These are phyloP conservation scores for Drosophila sordidula DNA, from an alignment of 2,888 invertebrate genomes.

Conservation along the genomic window DNA sequence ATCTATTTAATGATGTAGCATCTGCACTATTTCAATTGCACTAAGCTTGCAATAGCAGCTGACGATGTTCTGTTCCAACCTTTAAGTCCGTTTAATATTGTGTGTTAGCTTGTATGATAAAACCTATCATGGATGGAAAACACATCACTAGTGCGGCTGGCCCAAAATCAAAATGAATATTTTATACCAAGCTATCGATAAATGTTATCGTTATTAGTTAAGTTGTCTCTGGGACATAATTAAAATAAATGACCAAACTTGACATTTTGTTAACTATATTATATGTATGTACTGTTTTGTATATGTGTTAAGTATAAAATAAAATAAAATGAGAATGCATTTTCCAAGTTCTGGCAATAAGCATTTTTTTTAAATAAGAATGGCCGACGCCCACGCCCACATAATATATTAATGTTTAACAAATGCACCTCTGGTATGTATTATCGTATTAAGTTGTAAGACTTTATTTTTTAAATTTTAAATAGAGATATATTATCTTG, in stretches of 20 bases:
- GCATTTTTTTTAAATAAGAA: conserved; percentile 51
- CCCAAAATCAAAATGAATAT: background rate
- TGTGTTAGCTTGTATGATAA: background rate
- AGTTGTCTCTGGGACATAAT: conserved; percentile 62
- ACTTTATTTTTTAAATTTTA: background rate
- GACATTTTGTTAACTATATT: conserved; percentile 24
- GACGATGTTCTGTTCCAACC: too few species aligned
- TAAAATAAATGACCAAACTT: conserved; percentile 60
- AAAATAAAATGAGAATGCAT: conserved; percentile 26
- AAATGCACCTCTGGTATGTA: conserved; percentile 58
- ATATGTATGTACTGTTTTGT: conserved; percentile 12
- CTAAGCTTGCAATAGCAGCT: too few species aligned
- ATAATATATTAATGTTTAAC: conserved; percentile 55
- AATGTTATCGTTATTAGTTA: conserved; percentile 50
- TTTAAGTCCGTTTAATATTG: background rate
- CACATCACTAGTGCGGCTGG: background rate
- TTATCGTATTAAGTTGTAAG: conserved; percentile 4
- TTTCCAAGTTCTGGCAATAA: conserved; percentile 38
- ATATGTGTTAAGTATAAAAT: conserved; percentile 23
- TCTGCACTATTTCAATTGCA: too few species aligned
- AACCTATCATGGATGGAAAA: background rate
- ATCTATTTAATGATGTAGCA: too few species aligned
- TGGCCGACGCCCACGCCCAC: conserved; percentile 78
- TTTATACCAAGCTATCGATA: conserved; percentile 54
- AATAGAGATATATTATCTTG: conserved; percentile 21